Evolutionary conservation across 2,888 invertebrate species (phyloP), one percentile per base, ranked within the genome.

Genomic region (Cremastinae sp.): DNA sequence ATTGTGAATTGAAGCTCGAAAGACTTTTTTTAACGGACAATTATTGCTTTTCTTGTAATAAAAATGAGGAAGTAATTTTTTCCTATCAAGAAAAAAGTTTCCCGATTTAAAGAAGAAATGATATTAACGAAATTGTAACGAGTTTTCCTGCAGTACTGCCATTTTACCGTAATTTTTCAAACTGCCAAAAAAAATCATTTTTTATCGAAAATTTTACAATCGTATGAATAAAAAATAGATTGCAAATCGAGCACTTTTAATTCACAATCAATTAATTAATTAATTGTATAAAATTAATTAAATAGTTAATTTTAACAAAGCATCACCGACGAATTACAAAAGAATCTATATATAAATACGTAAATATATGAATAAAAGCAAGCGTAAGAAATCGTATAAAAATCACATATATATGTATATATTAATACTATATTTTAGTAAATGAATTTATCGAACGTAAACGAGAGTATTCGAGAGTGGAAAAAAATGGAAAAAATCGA

Each of bases 351-450:
- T 69, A 68, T 16, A 14, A 28, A 16, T 45, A 10, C 16, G 2
- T 22, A 10, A 16, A 28, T 41, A 43, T 53, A 53, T 28, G 2
- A 22, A 5, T 12, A 9, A 12, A 12, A n/a, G n/a, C 9, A 35
- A 51, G 49, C 5, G n/a, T n/a, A n/a, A 39, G n/a, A 51, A 39
- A 41, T 74, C 64, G 64, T 55, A 82, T 79, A 79, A 66, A n/a
- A 82, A 78, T 77, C 70, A 70, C 35, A 83, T 79, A 80, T 73
- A 75, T 76, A 79, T 78, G 83, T 74, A 35, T 51, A 64, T 51
- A 51, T 39, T 12, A 62, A 84, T 79, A 81, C 79, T 83, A 84
- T 85, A 85, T 85, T 85, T 85, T 85, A 85, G 80, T 82, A 83
- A 82, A 80, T 79, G 74, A 80, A 82, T 82, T 84, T 85, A 84